These are phyloP conservation scores for Wiebesia pumilae DNA, from an alignment of 1,140 invertebrate genomes.

Conservation along the genomic window DNA sequence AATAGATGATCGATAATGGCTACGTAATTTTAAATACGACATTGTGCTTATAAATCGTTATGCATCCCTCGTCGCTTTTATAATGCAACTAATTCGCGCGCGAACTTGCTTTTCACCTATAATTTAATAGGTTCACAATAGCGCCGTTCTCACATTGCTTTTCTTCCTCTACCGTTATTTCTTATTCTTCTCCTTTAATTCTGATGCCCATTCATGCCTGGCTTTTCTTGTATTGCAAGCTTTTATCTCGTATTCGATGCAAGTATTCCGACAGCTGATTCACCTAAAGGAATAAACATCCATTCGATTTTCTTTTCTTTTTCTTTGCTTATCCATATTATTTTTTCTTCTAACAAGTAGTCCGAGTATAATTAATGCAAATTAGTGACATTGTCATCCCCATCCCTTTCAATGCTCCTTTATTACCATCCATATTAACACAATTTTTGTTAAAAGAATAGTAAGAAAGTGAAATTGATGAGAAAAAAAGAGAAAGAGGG, in stretches of 20 bases:
- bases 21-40: background rate
- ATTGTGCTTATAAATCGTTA: background rate
- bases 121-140: background rate
- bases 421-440: background rate
- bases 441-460: too few species aligned
- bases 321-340: background rate
- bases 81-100: background rate
- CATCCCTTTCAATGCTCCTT: too few species aligned
- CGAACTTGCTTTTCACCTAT: background rate
- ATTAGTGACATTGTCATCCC: background rate
- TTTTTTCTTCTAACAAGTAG: background rate
- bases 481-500: background rate
- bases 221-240: background rate
- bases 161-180: background rate
- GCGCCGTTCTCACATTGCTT: background rate
- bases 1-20: background rate
- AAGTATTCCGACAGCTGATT: background rate
- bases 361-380: background rate
- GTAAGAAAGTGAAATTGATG: too few species aligned
- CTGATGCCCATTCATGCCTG: background rate
- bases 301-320: background rate
- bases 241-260: background rate
- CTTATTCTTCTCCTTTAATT: background rate
- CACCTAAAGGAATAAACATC: background rate
- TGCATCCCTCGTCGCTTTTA: background rate